phyloP scores from a whole-genome alignment of 2,113 vertebrate species.

The Lethenteron reissneri region DNA sequence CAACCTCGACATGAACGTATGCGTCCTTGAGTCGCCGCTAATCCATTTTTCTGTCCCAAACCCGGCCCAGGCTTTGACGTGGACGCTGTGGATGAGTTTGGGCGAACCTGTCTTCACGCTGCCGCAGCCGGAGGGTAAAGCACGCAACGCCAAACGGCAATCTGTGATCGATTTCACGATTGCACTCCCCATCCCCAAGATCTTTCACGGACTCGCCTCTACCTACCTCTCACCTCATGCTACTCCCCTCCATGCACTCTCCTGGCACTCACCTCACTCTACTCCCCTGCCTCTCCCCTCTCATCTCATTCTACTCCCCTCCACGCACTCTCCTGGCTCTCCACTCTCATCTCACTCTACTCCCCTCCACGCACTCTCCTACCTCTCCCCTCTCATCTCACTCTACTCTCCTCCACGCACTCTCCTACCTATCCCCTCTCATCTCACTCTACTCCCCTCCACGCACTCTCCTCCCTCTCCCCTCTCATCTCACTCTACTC shows the following conservation, averaged over 20 bases:
- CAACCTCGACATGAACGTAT: too few species aligned
- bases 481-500: too few species aligned
- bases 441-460: too few species aligned
- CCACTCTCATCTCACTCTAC: neutral
- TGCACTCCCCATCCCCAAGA: conserved; percentile 7
- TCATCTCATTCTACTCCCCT: neutral
- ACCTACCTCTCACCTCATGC: conserved; percentile 9
- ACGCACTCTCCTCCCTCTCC: too few species aligned
- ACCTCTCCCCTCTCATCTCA: too few species aligned
- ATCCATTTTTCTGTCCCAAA: conserved; percentile 8
- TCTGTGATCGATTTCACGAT: conserved; percentile 12
- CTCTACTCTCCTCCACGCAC: too few species aligned
- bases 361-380: too few species aligned
- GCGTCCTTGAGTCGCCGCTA: neutral
- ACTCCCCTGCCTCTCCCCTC: neutral
- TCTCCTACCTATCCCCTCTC: too few species aligned
- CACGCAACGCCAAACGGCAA: neutral
- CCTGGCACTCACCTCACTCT: neutral
- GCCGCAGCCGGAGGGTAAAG: conserved; percentile 81
- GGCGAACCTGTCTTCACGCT: conserved; percentile 77
- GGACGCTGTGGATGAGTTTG: conserved; percentile 53
- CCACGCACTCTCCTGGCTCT: neutral
- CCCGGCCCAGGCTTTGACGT: conserved; percentile 53
- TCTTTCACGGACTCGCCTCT: conserved; percentile 9
- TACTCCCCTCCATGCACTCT: neutral